Conservation (phyloP, 2,113 vertebrate genomes). For the Embiotoca jacksoni region DNA sequence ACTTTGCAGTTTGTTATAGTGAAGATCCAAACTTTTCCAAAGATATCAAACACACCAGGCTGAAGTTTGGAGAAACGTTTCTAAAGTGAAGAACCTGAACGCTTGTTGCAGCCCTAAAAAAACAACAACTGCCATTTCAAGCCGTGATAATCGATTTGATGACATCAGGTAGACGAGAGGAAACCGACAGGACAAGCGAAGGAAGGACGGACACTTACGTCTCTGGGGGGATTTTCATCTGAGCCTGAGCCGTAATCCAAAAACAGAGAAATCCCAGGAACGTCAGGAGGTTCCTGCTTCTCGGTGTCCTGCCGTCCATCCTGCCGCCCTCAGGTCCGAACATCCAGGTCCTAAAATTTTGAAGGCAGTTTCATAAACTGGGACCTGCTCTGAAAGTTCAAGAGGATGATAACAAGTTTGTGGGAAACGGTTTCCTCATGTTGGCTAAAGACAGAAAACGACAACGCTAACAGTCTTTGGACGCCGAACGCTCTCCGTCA, state of each 20-base stretch:
- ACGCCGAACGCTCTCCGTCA: conserved; percentile 6
- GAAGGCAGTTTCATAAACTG: conserved; percentile 4
- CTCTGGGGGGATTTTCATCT: conserved; percentile 92
- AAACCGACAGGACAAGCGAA: neutral
- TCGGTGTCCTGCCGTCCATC: conserved; percentile 58
- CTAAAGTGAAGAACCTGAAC: too few relatives aligned
- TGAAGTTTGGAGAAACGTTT: neutral
- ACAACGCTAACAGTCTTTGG: neutral
- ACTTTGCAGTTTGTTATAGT: too few relatives aligned
- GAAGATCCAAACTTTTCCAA: neutral
- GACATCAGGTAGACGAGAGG: too few relatives aligned
- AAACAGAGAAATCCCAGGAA: conserved; percentile 80
- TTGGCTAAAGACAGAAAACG: conserved; percentile 22
- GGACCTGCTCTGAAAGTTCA: conserved; percentile 19
- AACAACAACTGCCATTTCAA: too few relatives aligned
- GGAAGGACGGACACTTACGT: conserved; percentile 85
- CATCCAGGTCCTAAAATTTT: neutral
- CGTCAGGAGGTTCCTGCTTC: conserved; percentile 63
- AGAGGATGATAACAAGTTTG: conserved; percentile 32
- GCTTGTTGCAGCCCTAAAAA: too few relatives aligned
- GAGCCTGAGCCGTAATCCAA: conserved; percentile 78
- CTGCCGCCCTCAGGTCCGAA: conserved; percentile 13
- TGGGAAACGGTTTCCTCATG: conserved; percentile 63
- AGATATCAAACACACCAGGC: neutral
- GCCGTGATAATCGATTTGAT: too few relatives aligned